These are phyloP conservation scores for Amphiprion ocellaris DNA, from an alignment of 2,113 vertebrate species.

Conservation along the genomic window DNA sequence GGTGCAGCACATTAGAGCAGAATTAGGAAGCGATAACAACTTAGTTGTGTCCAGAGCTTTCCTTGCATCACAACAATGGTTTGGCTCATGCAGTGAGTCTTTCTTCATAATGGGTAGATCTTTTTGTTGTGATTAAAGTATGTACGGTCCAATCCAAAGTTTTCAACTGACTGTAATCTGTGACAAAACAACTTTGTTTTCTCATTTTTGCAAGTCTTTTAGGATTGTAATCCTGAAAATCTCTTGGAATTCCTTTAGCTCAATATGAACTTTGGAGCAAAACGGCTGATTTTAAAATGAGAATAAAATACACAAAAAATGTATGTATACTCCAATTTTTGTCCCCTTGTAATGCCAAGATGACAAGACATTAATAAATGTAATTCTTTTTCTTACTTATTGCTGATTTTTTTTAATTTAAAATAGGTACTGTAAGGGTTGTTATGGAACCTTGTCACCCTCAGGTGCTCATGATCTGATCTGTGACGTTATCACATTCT, in stretches of 20 bases:
- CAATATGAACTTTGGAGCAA: constrained; percentile 12
- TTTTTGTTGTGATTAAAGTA: constrained; percentile 3
- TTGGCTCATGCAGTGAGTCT: not conserved
- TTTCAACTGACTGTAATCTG: not conserved
- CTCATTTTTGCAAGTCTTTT: not conserved
- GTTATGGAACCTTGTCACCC: not conserved
- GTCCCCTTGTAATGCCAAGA: not conserved
- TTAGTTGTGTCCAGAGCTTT: constrained; percentile 13
- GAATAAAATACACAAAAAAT: not conserved
- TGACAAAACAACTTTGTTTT: constrained; percentile 34
- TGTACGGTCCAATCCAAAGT: not conserved
- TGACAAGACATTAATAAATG: not conserved
- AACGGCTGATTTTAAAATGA: not conserved
- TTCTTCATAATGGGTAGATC: not conserved
- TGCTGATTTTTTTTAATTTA: not conserved
- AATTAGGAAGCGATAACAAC: constrained; percentile 33
- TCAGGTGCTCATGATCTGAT: constrained; percentile 6
- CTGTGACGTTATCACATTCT: constrained; percentile 19
- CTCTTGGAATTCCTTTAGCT: not conserved
- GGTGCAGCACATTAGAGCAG: constrained; percentile 17
- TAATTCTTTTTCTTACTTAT: not conserved
- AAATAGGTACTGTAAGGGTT: not conserved
- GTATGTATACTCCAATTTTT: not conserved
- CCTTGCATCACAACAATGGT: not conserved
- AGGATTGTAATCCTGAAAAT: constrained; percentile 32